Percentiles rank a stretch among this genome's conserved stretches.
Conservation (phyloP, 2,797 vertebrate species). For the Galaxias olidus region DNA sequence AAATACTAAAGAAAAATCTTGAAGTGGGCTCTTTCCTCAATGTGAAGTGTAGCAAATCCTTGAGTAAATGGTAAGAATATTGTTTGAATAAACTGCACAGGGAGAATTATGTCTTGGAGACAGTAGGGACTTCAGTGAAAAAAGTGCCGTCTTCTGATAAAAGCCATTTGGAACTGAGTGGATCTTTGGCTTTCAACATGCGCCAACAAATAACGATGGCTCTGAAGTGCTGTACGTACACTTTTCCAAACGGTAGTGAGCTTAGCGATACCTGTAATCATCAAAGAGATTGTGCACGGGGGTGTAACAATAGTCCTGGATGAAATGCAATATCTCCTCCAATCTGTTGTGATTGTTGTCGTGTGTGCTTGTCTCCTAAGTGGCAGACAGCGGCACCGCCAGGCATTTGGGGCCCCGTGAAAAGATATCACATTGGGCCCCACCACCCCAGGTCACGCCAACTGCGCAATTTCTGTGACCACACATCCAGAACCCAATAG, state of each 20-base stretch:
- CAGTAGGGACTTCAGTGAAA: slow-evolving; percentile 7
- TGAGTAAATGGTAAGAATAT: slow-evolving; percentile 8
- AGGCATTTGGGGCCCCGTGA: too few species aligned
- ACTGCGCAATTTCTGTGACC: too few species aligned
- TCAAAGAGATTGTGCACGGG: background rate
- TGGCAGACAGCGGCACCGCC: background rate
- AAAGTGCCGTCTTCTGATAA: slow-evolving; percentile 14
- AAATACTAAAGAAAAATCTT: slow-evolving; percentile 20
- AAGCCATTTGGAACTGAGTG: slow-evolving; percentile 12
- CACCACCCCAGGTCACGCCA: too few species aligned
- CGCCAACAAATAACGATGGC: background rate
- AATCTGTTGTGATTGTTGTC: slow-evolving; percentile 10
- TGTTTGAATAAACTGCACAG: slow-evolving; percentile 4
- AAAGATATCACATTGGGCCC: too few species aligned
- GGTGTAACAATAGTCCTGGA: slow-evolving; percentile 22
- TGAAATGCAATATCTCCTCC: slow-evolving; percentile 16
- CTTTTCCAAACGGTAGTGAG: slow-evolving; percentile 13
- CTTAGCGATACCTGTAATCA: slow-evolving; percentile 33
- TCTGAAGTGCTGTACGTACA: background rate
- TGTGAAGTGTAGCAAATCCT: slow-evolving; percentile 7
- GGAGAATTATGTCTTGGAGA: background rate
- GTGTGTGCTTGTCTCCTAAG: background rate
- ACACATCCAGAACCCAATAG: too few species aligned
- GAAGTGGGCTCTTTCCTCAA: background rate
- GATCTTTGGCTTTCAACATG: background rate